phyloP scores from a whole-genome alignment of 2,113 vertebrate species.

The Rattus rattus region DNA sequence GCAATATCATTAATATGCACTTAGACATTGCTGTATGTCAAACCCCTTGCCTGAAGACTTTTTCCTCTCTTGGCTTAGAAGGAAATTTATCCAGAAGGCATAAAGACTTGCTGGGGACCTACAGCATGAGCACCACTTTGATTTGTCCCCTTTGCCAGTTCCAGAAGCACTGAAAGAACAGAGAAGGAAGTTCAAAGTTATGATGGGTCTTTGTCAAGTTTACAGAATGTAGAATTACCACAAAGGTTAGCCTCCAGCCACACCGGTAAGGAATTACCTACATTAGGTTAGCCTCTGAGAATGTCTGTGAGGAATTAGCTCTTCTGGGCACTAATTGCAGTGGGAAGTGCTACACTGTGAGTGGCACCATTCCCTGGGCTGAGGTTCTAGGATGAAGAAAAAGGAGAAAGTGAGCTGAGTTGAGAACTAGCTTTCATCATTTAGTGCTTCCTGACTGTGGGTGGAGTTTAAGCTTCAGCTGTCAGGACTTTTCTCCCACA shows the following conservation, averaged over 20 bases:
- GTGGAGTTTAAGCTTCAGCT: not conserved
- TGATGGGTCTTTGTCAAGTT: not conserved
- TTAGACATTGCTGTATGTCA: not conserved
- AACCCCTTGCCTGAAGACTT: not conserved
- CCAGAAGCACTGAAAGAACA: not conserved
- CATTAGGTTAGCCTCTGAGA: too few species aligned
- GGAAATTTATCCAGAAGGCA: slow-evolving; percentile 24
- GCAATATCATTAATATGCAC: not conserved
- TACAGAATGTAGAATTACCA: not conserved
- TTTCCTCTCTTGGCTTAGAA: slow-evolving; percentile 7
- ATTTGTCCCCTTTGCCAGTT: not conserved
- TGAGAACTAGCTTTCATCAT: too few species aligned
- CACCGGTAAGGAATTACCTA: not conserved
- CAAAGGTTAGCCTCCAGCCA: not conserved
- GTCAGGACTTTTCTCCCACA: not conserved
- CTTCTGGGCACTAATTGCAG: not conserved
- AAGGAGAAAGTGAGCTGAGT: not conserved
- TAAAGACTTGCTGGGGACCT: not conserved
- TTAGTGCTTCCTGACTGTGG: not conserved
- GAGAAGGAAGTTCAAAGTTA: slow-evolving; percentile 13
- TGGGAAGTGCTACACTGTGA: not conserved
- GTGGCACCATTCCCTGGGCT: not conserved
- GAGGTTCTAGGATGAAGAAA: not conserved
- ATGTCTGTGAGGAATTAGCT: not conserved
- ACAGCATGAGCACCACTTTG: not conserved